Evolutionary conservation across 2,113 vertebrate genomes (phyloP).

Genomic region (Oncorhynchus kisutch): DNA sequence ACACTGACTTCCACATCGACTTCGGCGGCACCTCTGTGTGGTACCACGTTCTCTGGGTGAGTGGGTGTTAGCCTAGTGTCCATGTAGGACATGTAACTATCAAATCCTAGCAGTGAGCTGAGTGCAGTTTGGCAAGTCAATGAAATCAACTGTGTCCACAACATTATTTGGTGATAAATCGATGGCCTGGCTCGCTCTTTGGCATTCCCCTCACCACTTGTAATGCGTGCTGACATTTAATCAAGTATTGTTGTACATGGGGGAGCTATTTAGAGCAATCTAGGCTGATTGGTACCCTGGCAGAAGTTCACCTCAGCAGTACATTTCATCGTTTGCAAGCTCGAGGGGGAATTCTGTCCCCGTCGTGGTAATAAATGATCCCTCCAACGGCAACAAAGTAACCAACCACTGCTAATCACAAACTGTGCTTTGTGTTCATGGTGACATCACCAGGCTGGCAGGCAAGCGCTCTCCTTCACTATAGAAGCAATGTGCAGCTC

Average conservation of each 20-base stretch:
- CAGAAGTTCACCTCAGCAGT: background rate
- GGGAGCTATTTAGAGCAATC: conserved; percentile 16
- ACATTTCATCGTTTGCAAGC: too few species aligned
- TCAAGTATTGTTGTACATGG: conserved; percentile 9
- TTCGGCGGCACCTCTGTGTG: conserved; percentile 98
- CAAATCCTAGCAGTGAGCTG: background rate
- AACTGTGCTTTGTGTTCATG: background rate
- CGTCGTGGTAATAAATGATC: background rate
- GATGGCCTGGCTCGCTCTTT: background rate
- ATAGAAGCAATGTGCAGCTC: too few species aligned
- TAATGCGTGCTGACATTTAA: conserved; percentile 3
- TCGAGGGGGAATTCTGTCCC: background rate
- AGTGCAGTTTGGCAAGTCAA: background rate
- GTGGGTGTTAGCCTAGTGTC: conserved; percentile 5
- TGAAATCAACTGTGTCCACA: background rate
- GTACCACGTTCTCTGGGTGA: conserved; percentile 99
- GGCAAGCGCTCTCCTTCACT: background rate
- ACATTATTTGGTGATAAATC: background rate
- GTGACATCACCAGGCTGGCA: background rate
- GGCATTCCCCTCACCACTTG: background rate
- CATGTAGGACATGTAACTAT: too few species aligned
- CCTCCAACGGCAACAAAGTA: background rate
- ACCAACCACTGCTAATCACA: background rate
- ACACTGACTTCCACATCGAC: conserved; percentile 99
- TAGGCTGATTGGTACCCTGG: conserved; percentile 12